These are phyloP conservation scores for Acromyrmex charruanus DNA, from an alignment of 1,140 invertebrate genomes.

Conservation along the genomic window DNA sequence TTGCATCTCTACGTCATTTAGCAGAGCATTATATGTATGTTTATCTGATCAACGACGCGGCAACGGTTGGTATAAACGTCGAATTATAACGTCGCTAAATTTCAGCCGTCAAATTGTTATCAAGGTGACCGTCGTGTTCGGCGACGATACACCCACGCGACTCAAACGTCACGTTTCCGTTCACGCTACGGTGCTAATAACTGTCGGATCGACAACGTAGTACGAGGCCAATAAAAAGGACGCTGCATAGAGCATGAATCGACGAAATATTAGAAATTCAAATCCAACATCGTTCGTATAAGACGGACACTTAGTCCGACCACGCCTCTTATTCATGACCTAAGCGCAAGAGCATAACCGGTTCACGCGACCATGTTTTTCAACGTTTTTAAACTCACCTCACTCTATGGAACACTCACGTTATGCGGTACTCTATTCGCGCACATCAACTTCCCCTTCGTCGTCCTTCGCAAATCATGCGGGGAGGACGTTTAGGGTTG, in stretches of 20 bases:
- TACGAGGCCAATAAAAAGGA: slow-evolving; percentile 5
- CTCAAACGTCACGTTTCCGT: neutral
- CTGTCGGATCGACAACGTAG: slow-evolving; percentile 10
- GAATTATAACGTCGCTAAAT: neutral
- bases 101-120: slow-evolving; percentile 3
- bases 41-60: slow-evolving; percentile 18
- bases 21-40: too few species aligned
- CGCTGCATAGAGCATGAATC: neutral
- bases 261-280: slow-evolving; percentile 66
- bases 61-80: neutral
- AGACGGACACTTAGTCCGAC: slow-evolving; percentile 11
- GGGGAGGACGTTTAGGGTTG: slow-evolving; percentile 18
- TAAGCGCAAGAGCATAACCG: slow-evolving; percentile 72
- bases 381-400: neutral
- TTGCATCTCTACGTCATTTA: slow-evolving; percentile 22
- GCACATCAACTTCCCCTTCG: slow-evolving; percentile 6
- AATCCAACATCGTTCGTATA: slow-evolving; percentile 45
- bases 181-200: neutral
- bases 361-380: slow-evolving; percentile 41
- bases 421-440: neutral
- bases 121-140: slow-evolving; percentile 26
- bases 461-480: slow-evolving; percentile 26
- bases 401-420: neutral
- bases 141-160: slow-evolving; percentile 4
- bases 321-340: slow-evolving; percentile 74